Evolutionary conservation across 2,888 invertebrate species (phyloP).

Genomic region (Hirtodrosophila cameraria): DNA sequence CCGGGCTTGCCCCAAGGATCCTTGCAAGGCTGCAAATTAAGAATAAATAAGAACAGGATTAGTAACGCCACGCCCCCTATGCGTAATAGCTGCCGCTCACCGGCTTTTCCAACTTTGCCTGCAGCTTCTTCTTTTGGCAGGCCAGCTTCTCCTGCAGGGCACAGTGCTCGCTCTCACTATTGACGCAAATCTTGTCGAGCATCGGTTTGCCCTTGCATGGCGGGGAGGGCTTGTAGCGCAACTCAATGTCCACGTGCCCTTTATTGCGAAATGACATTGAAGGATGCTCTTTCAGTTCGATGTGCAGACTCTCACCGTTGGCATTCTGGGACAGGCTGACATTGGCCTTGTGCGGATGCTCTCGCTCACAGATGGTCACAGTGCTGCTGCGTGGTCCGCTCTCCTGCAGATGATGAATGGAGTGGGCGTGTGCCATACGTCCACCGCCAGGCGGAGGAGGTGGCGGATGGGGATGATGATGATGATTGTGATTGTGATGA

Average conservation of each 20-base stretch:
- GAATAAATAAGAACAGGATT: conserved; percentile 4
- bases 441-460: conserved; percentile 35
- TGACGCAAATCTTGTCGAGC: conserved; percentile 85
- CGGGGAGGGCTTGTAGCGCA: conserved; percentile 87
- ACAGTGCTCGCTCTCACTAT: conserved; percentile 75
- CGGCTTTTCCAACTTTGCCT: conserved; percentile 78
- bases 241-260: conserved; percentile 88
- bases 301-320: conserved; percentile 81
- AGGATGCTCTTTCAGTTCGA: conserved; percentile 86
- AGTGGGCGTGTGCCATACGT: conserved; percentile 59
- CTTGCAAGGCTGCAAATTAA: conserved; percentile 64
- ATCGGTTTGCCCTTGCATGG: conserved; percentile 84
- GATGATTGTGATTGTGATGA: conserved; percentile 50
- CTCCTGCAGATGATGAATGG: conserved; percentile 71
- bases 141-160: conserved; percentile 54
- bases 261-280: conserved; percentile 87
- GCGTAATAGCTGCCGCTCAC: conserved; percentile 69
- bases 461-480: conserved; percentile 66
- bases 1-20: conserved; percentile 83
- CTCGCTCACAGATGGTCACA: conserved; percentile 79
- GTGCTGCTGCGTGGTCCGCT: conserved; percentile 73
- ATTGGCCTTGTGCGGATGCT: conserved; percentile 61
- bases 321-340: conserved; percentile 68
- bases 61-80: conserved; percentile 42
- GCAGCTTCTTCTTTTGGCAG: conserved; percentile 67